Conservation (phyloP, 2,888 invertebrate species). For the Nycteola revayana region DNA sequence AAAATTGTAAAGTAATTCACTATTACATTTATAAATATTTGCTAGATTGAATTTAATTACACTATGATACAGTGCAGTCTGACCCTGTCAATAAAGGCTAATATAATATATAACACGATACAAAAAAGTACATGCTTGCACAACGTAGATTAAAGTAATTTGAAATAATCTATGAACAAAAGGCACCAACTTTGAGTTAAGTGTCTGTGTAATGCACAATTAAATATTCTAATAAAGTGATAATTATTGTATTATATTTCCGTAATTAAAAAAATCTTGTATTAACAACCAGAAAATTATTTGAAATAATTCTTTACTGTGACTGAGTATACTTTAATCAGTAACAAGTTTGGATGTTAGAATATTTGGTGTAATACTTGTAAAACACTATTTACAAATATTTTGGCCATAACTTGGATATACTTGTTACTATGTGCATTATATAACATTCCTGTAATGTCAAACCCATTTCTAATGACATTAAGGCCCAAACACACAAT, state of each 20-base stretch:
- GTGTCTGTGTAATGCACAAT: constrained; percentile 26
- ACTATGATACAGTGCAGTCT: constrained; percentile 67
- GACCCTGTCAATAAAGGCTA: constrained; percentile 79
- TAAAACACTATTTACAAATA: no score
- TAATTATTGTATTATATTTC: constrained; percentile 15
- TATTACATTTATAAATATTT: constrained; percentile 68
- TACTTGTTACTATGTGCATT: no score
- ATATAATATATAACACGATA: constrained; percentile 41
- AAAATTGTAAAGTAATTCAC: constrained; percentile 61
- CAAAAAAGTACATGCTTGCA: constrained; percentile 29
- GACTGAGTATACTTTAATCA: no score
- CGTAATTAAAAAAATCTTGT: no score
- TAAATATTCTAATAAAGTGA: constrained; percentile 21
- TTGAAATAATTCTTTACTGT: no score
- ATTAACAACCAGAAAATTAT: no score
- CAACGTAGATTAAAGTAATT: constrained; percentile 25
- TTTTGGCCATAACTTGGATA: no score
- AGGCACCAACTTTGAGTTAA: constrained; percentile 43
- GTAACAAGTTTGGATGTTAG: no score
- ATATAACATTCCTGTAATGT: constrained; percentile 22
- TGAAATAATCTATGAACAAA: constrained; percentile 32
- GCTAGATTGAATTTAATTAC: constrained; percentile 68
- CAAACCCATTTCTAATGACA: constrained; percentile 1
- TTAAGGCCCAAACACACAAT: no score
- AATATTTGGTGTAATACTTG: no score